Evolutionary conservation across 2,797 vertebrate genomes (phyloP), one percentile per base, ranked within the genome.

Genomic region (Balearica regulorum): DNA sequence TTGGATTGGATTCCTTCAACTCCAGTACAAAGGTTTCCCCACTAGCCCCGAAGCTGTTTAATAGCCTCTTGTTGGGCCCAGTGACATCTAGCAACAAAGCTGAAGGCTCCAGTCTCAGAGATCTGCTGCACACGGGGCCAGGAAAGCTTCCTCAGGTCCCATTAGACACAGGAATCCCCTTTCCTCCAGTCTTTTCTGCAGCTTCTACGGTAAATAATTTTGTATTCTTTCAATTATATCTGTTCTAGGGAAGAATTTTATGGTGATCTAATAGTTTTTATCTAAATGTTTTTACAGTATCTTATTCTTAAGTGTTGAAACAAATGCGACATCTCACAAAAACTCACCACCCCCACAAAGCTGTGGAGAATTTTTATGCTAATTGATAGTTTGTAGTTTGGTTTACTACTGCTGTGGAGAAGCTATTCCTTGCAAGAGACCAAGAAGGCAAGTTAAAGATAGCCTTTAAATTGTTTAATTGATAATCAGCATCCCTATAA

Each of bases 41-140:
- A 7, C 98, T 99, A 95, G 99, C 99, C 96, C 99, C 99, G 91
- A 99, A 99, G 97, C 98, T 99, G 73, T 99, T 99, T 96, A 99
- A 99, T 97, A 99, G 99, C 96, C 98, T 99, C 78, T 98, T 99
- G 91, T 97, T 99, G 97, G 99, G 99, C 90, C 98, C 99, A 77
- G 98, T 98, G 93, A 98, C 99, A 90, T 98, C 98, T 91, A 99
- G 99, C 98, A 99, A 99, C 94, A 99, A 99, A 98, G 97, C 99
- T 5, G 99, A 99, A 97, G 99, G 99, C 58, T 99, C 99, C 84
- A 99, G 99, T 97, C 98, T 99, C 90, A 98, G 99, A 96, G 99
- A 99, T 97, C 98, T 99, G 84, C 99, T 99, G 81, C 99, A 99
- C 97, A 99, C 99, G 6, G 99, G 99, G 75, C 99, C 99, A 1